Evolutionary conservation across 2,113 vertebrate species (phyloP).

Genomic region (Probosciger aterrimus): DNA sequence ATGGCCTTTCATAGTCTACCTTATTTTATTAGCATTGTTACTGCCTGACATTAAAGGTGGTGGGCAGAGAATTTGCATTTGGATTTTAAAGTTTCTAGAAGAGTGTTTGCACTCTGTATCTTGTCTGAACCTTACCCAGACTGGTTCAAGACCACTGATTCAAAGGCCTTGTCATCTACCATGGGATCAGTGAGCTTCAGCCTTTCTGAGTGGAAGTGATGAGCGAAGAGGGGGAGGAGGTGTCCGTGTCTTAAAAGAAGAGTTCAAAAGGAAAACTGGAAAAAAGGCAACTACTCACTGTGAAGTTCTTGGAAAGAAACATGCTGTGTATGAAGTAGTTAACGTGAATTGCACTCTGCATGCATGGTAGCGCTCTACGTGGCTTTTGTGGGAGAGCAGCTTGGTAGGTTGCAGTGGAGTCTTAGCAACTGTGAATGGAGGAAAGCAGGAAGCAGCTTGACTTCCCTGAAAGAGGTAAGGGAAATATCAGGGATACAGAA

Average conservation of each 20-base stretch:
- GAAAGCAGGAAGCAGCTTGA: neutral
- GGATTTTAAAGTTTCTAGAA: neutral
- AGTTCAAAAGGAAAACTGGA: neutral
- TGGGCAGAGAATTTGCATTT: neutral
- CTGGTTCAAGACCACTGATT: conserved; percentile 2
- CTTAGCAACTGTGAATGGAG: neutral
- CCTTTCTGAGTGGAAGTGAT: neutral
- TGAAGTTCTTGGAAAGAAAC: neutral
- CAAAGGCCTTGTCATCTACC: neutral
- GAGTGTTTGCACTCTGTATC: neutral
- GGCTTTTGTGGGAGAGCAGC: neutral
- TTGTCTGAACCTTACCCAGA: neutral
- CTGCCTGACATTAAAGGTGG: neutral
- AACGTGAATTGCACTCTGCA: neutral
- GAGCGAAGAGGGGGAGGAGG: neutral
- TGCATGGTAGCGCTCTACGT: neutral
- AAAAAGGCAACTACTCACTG: neutral
- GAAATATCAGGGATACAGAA: neutral
- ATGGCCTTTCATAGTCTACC: neutral
- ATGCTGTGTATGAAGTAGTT: neutral
- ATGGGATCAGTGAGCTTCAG: neutral
- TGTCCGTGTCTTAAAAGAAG: neutral
- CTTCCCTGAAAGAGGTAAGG: neutral
- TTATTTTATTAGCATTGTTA: neutral
- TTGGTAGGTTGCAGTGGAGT: neutral